These are phyloP conservation scores for Clunio marinus DNA, from an alignment of 2,888 invertebrate genomes.

Conservation along the genomic window DNA sequence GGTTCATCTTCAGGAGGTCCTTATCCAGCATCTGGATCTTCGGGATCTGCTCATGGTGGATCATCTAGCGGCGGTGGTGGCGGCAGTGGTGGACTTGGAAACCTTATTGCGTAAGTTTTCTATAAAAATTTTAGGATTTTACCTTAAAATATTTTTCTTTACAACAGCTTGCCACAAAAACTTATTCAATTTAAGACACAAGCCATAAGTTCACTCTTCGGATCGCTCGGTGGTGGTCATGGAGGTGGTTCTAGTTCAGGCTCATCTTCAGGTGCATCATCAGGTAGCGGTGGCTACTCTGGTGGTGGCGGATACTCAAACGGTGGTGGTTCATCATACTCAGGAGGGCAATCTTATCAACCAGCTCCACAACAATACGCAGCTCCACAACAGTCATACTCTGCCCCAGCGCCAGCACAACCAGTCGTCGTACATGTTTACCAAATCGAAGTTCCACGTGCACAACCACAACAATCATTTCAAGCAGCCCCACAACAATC, in stretches of 20 bases:
- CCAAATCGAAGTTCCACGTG: background rate
- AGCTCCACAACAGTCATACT: background rate
- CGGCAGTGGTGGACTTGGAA: background rate
- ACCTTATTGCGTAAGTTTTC: background rate
- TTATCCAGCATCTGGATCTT: background rate
- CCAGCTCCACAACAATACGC: background rate
- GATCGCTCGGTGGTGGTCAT: background rate
- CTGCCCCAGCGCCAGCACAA: background rate
- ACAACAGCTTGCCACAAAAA: background rate
- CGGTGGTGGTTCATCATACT: background rate
- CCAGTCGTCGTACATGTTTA: background rate
- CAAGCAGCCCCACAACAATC: background rate
- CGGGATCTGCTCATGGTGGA: background rate
- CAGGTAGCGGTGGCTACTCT: background rate
- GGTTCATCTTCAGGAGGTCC: background rate
- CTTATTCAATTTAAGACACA: background rate
- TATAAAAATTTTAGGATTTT: background rate
- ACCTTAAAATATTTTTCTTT: background rate
- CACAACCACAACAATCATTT: background rate
- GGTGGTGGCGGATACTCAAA: background rate
- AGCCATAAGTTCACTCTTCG: background rate
- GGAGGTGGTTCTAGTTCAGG: background rate
- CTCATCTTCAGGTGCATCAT: background rate
- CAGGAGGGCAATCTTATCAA: no score
- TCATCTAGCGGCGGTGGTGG: background rate